phyloP scores from a whole-genome alignment of 2,888 invertebrate species.

The Fabriciana adippe region DNA sequence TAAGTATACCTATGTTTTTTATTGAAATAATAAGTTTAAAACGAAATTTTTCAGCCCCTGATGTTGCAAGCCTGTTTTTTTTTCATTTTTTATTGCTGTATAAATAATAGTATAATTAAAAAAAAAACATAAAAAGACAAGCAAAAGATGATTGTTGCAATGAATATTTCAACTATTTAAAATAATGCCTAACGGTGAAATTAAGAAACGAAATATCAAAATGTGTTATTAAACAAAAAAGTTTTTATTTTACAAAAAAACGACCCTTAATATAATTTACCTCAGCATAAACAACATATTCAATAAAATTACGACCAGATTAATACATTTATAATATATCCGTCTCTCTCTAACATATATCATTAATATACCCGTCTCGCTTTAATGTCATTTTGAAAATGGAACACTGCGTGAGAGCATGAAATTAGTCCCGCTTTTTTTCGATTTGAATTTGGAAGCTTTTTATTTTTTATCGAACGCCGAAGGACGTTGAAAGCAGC shows the following conservation, averaged over 20 bases:
- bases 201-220: constrained; percentile 22
- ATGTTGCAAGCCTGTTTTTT: too few species aligned
- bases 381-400: constrained; percentile 70
- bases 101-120: too few species aligned
- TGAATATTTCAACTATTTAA: not conserved
- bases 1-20: too few species aligned
- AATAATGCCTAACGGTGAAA: constrained; percentile 18
- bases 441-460: constrained; percentile 70
- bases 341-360: constrained; percentile 46
- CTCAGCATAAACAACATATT: constrained; percentile 69
- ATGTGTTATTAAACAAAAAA: constrained; percentile 39
- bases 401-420: constrained; percentile 72
- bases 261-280: constrained; percentile 47
- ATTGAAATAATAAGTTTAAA: too few species aligned
- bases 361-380: constrained; percentile 41
- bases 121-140: too few species aligned
- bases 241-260: constrained; percentile 38
- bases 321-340: constrained; percentile 73
- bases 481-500: constrained; percentile 67
- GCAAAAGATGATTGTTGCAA: too few species aligned
- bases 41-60: too few species aligned
- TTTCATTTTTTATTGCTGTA: too few species aligned
- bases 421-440: constrained; percentile 78
- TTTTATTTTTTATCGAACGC: constrained; percentile 54
- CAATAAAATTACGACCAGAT: constrained; percentile 74